phyloP scores from a whole-genome alignment of 2,888 invertebrate genomes.

The Philopedon plagiatum region DNA sequence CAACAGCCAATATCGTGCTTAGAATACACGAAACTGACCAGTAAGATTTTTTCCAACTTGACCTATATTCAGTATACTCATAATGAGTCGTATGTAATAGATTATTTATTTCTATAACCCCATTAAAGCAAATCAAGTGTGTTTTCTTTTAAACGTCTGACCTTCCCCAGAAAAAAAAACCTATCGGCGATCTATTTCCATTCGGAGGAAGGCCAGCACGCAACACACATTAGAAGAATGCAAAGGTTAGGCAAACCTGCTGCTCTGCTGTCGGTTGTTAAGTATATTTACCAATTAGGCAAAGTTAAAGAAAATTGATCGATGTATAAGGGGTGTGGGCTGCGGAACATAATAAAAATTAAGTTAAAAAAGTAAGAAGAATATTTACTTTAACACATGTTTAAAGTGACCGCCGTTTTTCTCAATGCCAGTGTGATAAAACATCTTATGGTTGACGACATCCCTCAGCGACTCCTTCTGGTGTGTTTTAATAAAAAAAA shows the following conservation, averaged over 20 bases:
- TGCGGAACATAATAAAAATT: background rate
- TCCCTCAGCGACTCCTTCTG: too few relatives aligned
- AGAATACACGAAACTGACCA: too few relatives aligned
- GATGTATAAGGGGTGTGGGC: slow-evolving; percentile 9
- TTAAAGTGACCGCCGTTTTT: too few relatives aligned
- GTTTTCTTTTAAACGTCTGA: slow-evolving; percentile 26
- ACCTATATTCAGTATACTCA: too few relatives aligned
- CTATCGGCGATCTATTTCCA: slow-evolving; percentile 34
- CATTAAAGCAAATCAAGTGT: slow-evolving; percentile 25
- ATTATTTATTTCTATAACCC: slow-evolving; percentile 25
- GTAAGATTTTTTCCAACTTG: too few relatives aligned
- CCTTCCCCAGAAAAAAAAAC: slow-evolving; percentile 37
- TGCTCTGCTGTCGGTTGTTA: background rate
- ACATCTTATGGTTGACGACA: too few relatives aligned
- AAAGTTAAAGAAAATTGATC: slow-evolving; percentile 16
- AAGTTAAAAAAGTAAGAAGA: too few relatives aligned
- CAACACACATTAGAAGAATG: slow-evolving; percentile 37
- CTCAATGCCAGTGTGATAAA: too few relatives aligned
- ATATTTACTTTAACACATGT: too few relatives aligned
- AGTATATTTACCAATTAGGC: slow-evolving; percentile 18
- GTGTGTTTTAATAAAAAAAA: too few relatives aligned
- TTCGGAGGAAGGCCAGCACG: slow-evolving; percentile 43
- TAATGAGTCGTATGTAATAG: too few relatives aligned
- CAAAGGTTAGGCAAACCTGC: slow-evolving; percentile 28
- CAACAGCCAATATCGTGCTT: too few relatives aligned